Evolutionary conservation across 2,888 invertebrate genomes (phyloP).

Genomic region (Chirona hameri): DNA sequence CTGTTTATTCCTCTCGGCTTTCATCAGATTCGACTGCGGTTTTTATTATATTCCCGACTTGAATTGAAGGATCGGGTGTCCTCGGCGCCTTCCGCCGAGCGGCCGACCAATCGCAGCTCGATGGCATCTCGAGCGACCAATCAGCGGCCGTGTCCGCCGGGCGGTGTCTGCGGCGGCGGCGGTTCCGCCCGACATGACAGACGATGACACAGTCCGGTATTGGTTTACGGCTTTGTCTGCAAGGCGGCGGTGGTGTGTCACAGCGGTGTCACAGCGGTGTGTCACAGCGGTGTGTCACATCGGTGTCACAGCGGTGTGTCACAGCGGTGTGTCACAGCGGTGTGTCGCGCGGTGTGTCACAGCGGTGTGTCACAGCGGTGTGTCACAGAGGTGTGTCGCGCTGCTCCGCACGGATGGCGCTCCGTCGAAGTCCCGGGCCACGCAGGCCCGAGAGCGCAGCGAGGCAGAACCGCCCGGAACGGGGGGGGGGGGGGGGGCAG

Average conservation of each 20-base stretch:
- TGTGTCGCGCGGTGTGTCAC: too few relatives aligned
- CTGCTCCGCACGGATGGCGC: background rate
- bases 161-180: background rate
- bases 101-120: background rate
- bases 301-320: too few relatives aligned
- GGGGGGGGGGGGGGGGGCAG: too few relatives aligned
- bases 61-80: background rate
- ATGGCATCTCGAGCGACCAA: background rate
- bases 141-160: background rate
- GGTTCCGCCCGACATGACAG: background rate
- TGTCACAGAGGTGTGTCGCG: background rate
- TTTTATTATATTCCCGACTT: background rate
- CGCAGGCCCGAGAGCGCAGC: too few relatives aligned
- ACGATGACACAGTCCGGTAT: background rate
- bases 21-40: background rate
- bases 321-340: too few relatives aligned
- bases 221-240: conserved; percentile 2
- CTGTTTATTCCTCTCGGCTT: conserved; percentile 1
- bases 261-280: background rate
- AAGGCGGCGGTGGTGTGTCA: background rate
- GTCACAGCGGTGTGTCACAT: too few relatives aligned
- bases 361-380: too few relatives aligned
- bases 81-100: background rate
- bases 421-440: background rate
- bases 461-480: too few relatives aligned